Evolutionary conservation across 2,113 vertebrate species (phyloP).

Genomic region (Gavialis gangeticus): DNA sequence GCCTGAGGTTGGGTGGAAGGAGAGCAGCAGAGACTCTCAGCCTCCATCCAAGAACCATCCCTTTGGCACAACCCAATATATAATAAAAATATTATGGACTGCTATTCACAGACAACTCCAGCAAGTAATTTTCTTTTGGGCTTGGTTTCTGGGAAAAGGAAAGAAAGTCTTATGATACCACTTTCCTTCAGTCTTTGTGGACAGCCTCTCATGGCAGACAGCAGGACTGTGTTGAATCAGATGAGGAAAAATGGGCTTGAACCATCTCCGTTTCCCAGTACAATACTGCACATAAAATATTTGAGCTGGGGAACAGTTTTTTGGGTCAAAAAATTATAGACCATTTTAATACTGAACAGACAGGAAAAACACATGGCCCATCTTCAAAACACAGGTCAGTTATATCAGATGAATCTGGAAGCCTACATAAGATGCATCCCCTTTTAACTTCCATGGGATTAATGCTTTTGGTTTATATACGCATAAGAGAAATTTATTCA

Average conservation of each 20-base stretch:
- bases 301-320: neutral
- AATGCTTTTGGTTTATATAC: neutral
- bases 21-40: neutral
- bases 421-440: neutral
- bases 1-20: neutral
- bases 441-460: neutral
- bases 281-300: neutral
- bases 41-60: neutral
- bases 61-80: neutral
- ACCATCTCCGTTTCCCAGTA: fast-evolving
- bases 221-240: neutral
- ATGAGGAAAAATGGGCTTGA: neutral
- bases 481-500: neutral
- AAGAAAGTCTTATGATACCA: neutral
- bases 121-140: neutral
- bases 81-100: neutral
- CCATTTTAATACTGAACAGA: neutral
- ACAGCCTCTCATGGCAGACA: constrained; percentile 13
- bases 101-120: constrained; percentile 5
- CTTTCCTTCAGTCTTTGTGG: neutral
- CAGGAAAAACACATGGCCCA: neutral
- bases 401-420: neutral
- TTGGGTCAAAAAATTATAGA: neutral
- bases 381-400: neutral
- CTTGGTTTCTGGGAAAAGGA: neutral